Conservation (phyloP, 2,113 vertebrate genomes). For the Phaethornis superciliosus region DNA sequence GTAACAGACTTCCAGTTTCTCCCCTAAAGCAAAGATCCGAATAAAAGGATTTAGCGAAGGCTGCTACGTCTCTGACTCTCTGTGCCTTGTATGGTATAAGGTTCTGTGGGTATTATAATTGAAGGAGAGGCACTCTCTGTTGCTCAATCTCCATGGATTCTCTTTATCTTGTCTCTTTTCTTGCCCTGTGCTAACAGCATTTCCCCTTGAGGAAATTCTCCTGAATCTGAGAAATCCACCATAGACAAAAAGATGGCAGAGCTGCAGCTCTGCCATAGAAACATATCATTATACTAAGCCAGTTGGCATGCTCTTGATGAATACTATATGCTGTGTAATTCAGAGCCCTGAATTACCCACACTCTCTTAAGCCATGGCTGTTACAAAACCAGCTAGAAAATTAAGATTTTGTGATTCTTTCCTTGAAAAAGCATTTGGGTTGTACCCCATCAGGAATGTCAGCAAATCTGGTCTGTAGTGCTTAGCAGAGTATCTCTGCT, state of each 20-base stretch:
- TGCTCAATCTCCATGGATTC: not conserved
- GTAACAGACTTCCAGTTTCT: not conserved
- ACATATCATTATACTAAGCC: not conserved
- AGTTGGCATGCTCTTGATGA: not conserved
- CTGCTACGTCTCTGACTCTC: not conserved
- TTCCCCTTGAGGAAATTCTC: not conserved
- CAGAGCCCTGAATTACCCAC: not conserved
- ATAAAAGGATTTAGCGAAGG: not conserved
- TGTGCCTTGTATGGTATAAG: not conserved
- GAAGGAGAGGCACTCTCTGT: not conserved
- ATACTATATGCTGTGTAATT: constrained; percentile 3
- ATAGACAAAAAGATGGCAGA: not conserved
- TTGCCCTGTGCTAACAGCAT: not conserved
- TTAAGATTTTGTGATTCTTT: not conserved
- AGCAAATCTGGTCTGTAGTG: not conserved
- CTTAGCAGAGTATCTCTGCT: not conserved
- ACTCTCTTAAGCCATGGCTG: not conserved
- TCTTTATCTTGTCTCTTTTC: not conserved
- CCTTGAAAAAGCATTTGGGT: not conserved
- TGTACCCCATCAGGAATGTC: not conserved
- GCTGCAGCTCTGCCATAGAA: not conserved
- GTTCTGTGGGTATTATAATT: not conserved
- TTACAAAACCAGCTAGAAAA: not conserved
- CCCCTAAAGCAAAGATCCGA: not conserved
- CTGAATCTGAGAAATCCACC: not conserved